Evolutionary conservation across 2,797 vertebrate genomes (phyloP), one percentile per base, ranked within the genome.

Genomic region (Smutsia temminckii): DNA sequence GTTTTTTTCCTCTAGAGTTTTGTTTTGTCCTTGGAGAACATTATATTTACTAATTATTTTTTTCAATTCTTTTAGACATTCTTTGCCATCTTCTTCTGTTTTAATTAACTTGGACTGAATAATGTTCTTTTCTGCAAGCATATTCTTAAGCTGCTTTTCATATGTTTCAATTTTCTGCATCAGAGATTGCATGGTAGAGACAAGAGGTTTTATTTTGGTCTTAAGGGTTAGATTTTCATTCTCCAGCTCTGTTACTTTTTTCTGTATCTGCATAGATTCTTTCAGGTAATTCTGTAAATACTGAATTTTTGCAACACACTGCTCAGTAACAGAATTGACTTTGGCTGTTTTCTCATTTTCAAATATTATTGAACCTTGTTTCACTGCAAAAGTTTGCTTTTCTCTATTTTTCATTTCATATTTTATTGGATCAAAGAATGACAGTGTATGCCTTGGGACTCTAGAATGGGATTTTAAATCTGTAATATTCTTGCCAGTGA

Each of bases 21-120:
- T 97, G 57, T 97, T 98, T 78, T 97, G 96, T 51, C 81, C 93
- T 91, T 98, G 97, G 87, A 98, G 97, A 88, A 97, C 97, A 23
- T 97, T 96, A 29, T 96, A 98, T 51, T 97, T 98, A 49, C 95
- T 95, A 34, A 98, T 72, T 32, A 98, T 53, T 59, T 84, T 98
- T 87, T 98, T 98, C 34, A 98, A 63, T 95, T 98, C 98, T 66
- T 97, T 90, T 80, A 97, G 78, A 57, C 95, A 97, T 69, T 96
- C 97, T 63, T 97, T 98, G 64, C 93, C 90, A 21, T 97, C 95
- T 32, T 96, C 97, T 91, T 98, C 98, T 13, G 97, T 93, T 93
- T 98, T 98, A 63, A 74, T 66, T 59, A 98, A 86, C 25, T 96
- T 98, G 59, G 61, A 93, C 46, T 98, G 96, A 84, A 97, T 37